Percentiles rank a stretch among this genome's conserved stretches.
These are phyloP conservation scores for Stegodyphus dumicola DNA, from an alignment of 1,140 invertebrate genomes.

Conservation along the genomic window DNA sequence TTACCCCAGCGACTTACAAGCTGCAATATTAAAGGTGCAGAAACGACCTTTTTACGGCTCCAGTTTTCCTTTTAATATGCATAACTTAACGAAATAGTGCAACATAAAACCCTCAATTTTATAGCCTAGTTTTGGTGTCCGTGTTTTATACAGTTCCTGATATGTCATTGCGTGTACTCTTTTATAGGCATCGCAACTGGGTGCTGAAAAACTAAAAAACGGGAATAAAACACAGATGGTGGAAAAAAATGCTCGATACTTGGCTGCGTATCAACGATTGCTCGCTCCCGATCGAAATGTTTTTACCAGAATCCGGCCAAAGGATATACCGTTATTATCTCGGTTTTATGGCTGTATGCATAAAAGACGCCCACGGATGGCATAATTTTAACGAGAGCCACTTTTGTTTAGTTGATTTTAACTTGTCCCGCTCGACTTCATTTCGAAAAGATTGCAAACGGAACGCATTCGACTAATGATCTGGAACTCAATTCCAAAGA, in stretches of 20 bases:
- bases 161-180: constrained; percentile 61
- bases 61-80: constrained; percentile 61
- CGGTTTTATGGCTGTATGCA: constrained; percentile 55
- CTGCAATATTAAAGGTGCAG: constrained; percentile 61
- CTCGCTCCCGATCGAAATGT: constrained; percentile 54
- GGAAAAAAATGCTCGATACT: constrained; percentile 41
- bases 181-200: constrained; percentile 60
- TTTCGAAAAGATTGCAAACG: constrained; percentile 29
- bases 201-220: constrained; percentile 59
- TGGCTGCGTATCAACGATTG: constrained; percentile 58
- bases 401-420: constrained; percentile 46
- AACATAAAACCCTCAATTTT: constrained; percentile 61
- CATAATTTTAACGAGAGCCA: constrained; percentile 59
- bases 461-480: constrained; percentile 48
- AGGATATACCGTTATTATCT: constrained; percentile 60
- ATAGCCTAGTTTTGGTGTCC: constrained; percentile 60
- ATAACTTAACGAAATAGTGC: constrained; percentile 61
- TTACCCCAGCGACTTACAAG: constrained; percentile 58
- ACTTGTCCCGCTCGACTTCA: constrained; percentile 42
- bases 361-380: constrained; percentile 54
- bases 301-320: constrained; percentile 49
- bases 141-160: constrained; percentile 61
- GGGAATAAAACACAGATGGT: constrained; percentile 54
- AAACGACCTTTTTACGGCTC: constrained; percentile 61
- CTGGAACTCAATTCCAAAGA: constrained; percentile 29